Base-by-base conservation (phyloP, 2,113 vertebrate species). In the Ancistrus triradiatus region DNA sequence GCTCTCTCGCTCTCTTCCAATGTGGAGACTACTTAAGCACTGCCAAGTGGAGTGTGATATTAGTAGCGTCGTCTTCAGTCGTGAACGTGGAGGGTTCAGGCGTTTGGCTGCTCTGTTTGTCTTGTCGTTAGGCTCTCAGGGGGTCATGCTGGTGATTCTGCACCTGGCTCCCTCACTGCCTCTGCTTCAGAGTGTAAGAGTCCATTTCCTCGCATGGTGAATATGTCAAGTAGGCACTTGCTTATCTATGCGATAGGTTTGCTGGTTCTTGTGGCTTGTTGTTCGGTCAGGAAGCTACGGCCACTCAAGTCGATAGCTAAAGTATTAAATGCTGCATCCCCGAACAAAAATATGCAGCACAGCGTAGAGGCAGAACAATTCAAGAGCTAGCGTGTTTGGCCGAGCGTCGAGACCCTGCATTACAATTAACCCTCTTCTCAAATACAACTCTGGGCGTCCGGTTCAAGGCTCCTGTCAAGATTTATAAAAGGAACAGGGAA, bases 61-160 rank as follows among this genome's bases (percentile, higher is more conserved):
- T n/a, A n/a, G n/a, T n/a, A n/a, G n/a, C n/a, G n/a, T n/a, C n/a
- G n/a, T n/a, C n/a, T n/a, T n/a, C n/a, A n/a, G n/a, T n/a, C n/a
- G n/a, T n/a, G 69, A 65, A 82, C 80, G 79, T 50, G 75, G 68
- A 78, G 79, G 78, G 81, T 81, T 76, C 77, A 66, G 74, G 74
- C 74, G 27, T 49, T 43, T 65, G 77, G 74, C 68, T 81, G 69
- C 48, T 63, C 24, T 75, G 44, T 15, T 62, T 68, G 48, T 4
- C 59, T 61, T 37, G 50, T 63, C 72, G 59, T 58, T 4, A 44
- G 66, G 51, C 28, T 75, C 66, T 66, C 47, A 57, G 35, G 48
- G 53, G 60, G 37, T n/a, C n/a, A 33, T 61, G 70, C 60, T 59
- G 61, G 66, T 67, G 13, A 58, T 71, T 61, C 70, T 77, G 79